phyloP scores from a whole-genome alignment of 1,140 invertebrate species.

The Drosophila kohkoa region DNA sequence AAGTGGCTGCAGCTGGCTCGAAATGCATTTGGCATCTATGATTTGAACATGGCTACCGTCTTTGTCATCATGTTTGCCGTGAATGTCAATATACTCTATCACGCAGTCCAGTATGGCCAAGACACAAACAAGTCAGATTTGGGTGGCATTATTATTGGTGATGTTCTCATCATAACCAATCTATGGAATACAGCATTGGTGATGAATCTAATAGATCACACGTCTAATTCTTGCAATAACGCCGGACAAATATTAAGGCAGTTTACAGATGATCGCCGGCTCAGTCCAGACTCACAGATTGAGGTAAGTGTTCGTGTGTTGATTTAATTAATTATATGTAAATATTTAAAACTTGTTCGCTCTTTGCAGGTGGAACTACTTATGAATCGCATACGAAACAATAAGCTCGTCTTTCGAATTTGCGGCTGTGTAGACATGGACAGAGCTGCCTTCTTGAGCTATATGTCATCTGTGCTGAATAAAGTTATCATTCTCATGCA shows the following conservation, averaged over 20 bases:
- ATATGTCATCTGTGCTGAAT: conserved; percentile 44
- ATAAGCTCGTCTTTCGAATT: conserved; percentile 53
- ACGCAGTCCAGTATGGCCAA: conserved; percentile 64
- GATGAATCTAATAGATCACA: conserved; percentile 55
- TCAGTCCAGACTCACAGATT: conserved; percentile 9
- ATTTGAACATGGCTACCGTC: conserved; percentile 43
- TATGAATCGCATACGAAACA: conserved; percentile 18
- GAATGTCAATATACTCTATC: conserved; percentile 58
- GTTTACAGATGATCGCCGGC: conserved; percentile 41
- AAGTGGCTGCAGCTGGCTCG: conserved; percentile 42
- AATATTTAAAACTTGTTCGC: no score
- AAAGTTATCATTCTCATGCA: conserved; percentile 69
- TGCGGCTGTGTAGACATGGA: conserved; percentile 51
- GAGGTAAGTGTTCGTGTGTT: conserved; percentile 32
- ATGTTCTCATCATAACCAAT: conserved; percentile 29
- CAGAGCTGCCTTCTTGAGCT: conserved; percentile 50
- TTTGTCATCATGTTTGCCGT: conserved; percentile 53
- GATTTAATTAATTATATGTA: neutral
- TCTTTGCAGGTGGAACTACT: conserved; percentile 54
- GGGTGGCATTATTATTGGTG: conserved; percentile 16
- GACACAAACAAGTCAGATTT: conserved; percentile 31
- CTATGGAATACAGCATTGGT: conserved; percentile 13
- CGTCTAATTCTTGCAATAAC: conserved; percentile 53
- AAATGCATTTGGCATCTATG: conserved; percentile 37
- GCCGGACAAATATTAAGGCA: conserved; percentile 27